phyloP scores from a whole-genome alignment of 2,888 invertebrate species.

The Parasteatoda lunata region DNA sequence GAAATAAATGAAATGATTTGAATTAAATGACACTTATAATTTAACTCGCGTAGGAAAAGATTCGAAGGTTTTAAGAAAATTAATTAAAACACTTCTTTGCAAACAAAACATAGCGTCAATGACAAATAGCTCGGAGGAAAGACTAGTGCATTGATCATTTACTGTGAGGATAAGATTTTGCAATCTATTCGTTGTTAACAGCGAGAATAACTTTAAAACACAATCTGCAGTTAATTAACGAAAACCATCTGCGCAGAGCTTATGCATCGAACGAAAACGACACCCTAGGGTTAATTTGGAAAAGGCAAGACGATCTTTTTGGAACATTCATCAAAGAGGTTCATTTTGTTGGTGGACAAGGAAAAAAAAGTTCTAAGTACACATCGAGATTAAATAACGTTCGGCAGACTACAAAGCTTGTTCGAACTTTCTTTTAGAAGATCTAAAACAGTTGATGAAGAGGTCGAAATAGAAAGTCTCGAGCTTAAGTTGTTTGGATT shows the following conservation, averaged over 20 bases:
- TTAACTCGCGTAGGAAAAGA: too few species aligned
- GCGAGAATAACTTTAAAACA: conserved; percentile 20
- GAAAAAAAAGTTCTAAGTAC: background rate
- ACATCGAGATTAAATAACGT: background rate
- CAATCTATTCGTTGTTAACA: conserved; percentile 28
- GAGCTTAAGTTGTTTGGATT: too few species aligned
- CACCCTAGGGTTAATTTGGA: conserved; percentile 38
- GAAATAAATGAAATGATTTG: too few species aligned
- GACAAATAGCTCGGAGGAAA: background rate
- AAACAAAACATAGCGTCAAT: background rate
- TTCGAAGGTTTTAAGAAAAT: background rate
- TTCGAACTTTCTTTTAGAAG: too few species aligned
- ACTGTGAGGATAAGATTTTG: background rate
- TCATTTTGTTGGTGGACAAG: background rate
- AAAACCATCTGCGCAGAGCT: conserved; percentile 20
- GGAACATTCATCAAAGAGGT: background rate
- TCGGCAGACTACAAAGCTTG: background rate
- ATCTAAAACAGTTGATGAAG: too few species aligned
- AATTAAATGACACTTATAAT: too few species aligned
- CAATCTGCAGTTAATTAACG: conserved; percentile 42
- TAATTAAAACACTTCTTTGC: background rate
- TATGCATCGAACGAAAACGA: conserved; percentile 23
- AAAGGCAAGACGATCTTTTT: conserved; percentile 4
- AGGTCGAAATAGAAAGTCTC: too few species aligned
- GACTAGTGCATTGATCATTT: background rate